Conservation (phyloP, 2,797 vertebrate species). For the Orestias chungarensis region DNA sequence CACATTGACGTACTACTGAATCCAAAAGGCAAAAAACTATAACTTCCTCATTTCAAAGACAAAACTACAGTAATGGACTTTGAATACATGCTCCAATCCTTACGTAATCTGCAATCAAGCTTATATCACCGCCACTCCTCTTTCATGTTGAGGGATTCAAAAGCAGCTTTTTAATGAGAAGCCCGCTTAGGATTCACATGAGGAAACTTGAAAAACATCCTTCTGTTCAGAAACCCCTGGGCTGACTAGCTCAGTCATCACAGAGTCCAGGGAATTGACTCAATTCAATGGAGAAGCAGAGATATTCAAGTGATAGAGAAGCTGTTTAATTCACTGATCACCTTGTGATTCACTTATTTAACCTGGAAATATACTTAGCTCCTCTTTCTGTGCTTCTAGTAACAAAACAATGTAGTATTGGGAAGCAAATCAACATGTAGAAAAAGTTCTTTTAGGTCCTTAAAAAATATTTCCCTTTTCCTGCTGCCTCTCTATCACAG, state of each 20-base stretch:
- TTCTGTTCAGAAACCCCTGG: slow-evolving; percentile 58
- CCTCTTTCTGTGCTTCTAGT: slow-evolving; percentile 27
- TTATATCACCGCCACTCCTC: slow-evolving; percentile 50
- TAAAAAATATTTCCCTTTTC: slow-evolving; percentile 49
- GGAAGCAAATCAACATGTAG: too few species aligned
- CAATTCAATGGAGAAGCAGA: slow-evolving; percentile 12
- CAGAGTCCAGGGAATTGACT: slow-evolving; percentile 50
- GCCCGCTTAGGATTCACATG: slow-evolving; percentile 60
- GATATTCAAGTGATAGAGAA: slow-evolving; percentile 36
- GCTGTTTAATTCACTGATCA: slow-evolving; percentile 44
- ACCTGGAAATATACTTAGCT: slow-evolving; percentile 29
- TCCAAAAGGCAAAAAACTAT: neutral
- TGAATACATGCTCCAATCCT: slow-evolving; percentile 30
- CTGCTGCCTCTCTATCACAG: slow-evolving; percentile 48
- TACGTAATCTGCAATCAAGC: slow-evolving; percentile 50
- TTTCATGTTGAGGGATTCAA: slow-evolving; percentile 58
- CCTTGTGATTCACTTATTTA: slow-evolving; percentile 49
- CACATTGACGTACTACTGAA: neutral
- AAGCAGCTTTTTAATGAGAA: slow-evolving; percentile 67
- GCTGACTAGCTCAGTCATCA: slow-evolving; percentile 46
- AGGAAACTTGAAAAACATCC: slow-evolving; percentile 67
- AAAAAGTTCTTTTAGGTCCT: slow-evolving; percentile 50
- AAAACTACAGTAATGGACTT: neutral
- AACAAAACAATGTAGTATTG: too few species aligned
- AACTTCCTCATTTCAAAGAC: neutral